A percentile compares a stretch with the other conserved stretches of the same genome.
These are phyloP conservation scores for Spialia ferax DNA, from an alignment of 2,888 invertebrate species.

Conservation along the genomic window DNA sequence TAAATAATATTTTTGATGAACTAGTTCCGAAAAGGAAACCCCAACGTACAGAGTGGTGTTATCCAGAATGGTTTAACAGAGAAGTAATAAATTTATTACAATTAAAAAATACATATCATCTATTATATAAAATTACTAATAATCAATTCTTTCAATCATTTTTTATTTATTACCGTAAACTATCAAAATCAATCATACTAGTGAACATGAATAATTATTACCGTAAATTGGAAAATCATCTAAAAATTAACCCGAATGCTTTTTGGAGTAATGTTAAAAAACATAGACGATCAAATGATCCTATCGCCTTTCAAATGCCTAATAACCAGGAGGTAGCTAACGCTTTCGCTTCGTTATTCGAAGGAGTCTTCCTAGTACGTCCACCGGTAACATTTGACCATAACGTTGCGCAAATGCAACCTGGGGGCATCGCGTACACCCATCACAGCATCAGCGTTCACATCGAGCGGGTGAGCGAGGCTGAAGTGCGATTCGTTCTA, in stretches of 20 bases:
- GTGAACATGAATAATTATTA: background rate
- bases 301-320: too few species aligned
- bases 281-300: background rate
- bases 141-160: slow-evolving; percentile 4
- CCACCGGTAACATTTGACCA: background rate
- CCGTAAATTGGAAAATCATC: background rate
- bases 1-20: too few species aligned
- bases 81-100: too few species aligned
- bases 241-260: background rate
- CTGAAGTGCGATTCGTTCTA: too few species aligned
- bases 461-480: too few species aligned
- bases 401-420: background rate
- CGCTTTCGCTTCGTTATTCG: background rate
- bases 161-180: background rate
- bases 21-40: too few species aligned
- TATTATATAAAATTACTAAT: background rate
- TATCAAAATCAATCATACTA: background rate
- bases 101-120: background rate
- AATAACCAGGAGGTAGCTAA: too few species aligned
- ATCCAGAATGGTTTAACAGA: too few species aligned
- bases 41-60: too few species aligned
- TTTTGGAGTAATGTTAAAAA: background rate
- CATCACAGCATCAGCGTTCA: background rate
- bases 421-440: too few species aligned
- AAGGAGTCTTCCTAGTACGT: background rate